Conservation (phyloP, 2,888 invertebrate genomes). For the Hirtodrosophila confusa region DNA sequence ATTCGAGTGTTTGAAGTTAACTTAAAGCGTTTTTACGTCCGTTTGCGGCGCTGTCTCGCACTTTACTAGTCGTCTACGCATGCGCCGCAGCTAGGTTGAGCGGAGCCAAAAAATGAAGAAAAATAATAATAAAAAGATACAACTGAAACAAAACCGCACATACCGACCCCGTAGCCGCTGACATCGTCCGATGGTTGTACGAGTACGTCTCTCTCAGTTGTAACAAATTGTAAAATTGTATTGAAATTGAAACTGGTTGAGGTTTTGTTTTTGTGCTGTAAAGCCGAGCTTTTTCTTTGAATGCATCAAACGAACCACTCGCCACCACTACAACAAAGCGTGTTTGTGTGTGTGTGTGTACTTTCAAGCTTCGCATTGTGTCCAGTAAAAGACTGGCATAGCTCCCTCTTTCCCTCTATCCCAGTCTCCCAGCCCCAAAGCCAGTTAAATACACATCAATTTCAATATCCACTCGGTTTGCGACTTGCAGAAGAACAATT, state of each 20-base stretch:
- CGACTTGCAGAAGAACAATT: slow-evolving; percentile 4
- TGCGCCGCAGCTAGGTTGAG: slow-evolving; percentile 59
- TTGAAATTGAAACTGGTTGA: slow-evolving; percentile 77
- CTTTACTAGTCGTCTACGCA: slow-evolving; percentile 75
- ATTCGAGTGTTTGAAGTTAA: slow-evolving; percentile 3
- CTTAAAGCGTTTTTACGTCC: slow-evolving; percentile 65
- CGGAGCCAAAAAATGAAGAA: slow-evolving; percentile 40
- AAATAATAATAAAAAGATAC: slow-evolving; percentile 14
- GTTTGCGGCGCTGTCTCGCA: slow-evolving; percentile 73
- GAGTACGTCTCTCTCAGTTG: slow-evolving; percentile 57
- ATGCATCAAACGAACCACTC: slow-evolving; percentile 27
- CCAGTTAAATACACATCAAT: slow-evolving; percentile 5
- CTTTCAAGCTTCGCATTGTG: slow-evolving; percentile 6
- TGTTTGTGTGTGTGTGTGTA: background rate
- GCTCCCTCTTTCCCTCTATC: slow-evolving; percentile 2
- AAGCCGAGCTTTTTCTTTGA: slow-evolving; percentile 37
- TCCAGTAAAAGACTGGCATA: background rate
- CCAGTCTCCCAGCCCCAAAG: background rate
- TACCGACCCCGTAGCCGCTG: slow-evolving; percentile 20
- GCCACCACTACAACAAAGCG: background rate
- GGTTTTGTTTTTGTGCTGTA: slow-evolving; percentile 48
- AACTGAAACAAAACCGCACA: slow-evolving; percentile 40
- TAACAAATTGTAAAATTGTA: slow-evolving; percentile 75
- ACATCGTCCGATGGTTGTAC: slow-evolving; percentile 26
- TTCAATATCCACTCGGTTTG: slow-evolving; percentile 4